Base-by-base conservation (phyloP, 2,113 vertebrate species). In the Entosphenus tridentatus region DNA sequence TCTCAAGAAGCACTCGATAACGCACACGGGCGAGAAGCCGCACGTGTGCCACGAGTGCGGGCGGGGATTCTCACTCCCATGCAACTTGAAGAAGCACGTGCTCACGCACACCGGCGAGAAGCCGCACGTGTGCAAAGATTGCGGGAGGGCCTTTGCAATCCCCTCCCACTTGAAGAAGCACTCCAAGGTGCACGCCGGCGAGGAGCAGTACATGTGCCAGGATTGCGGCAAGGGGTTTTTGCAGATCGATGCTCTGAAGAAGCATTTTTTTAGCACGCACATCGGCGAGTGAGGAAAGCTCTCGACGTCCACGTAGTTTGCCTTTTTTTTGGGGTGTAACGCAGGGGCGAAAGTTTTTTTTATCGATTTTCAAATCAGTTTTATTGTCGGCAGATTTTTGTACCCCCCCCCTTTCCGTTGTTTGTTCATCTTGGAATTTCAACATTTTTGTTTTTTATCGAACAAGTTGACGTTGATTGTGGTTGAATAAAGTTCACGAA, bases 11-110 rank as follows among this genome's bases (percentile, higher is more conserved):
- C 78, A 76, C 67, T 70, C 72, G 58, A 73, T 71, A 67, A 73
- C 76, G 69, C 75, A 77, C 56, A 74, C 72, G 14, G 75, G 74
- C 17, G 70, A 76, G 57, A 78, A 72, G 72, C 57, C 62, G 2
- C 18, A 65, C 62, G 21, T 65, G 62, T 65, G 62, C 62, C 9
- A n/a, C 62, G 62, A 65, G 21, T 65, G 62, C 62, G 62, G 62
- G 21, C n/a, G 21, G n/a, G 21, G n/a, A 65, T 65, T 65, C 10
- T 65, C 62, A 10, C 62, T 16, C 9, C 21, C 62, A 9, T 16
- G n/a, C 62, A n/a, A 65, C 21, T 65, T 65, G 62, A 65, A 65
- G 21, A 65, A n/a, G 10, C 62, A 65, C 10, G 21, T 11, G 62
- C n/a, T n/a, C 9, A 65, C 21, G n/a, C 62, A 65, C 10, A 65